phyloP scores from a whole-genome alignment of 2,888 invertebrate species.

The Aphelenchoides bicaudatus region DNA sequence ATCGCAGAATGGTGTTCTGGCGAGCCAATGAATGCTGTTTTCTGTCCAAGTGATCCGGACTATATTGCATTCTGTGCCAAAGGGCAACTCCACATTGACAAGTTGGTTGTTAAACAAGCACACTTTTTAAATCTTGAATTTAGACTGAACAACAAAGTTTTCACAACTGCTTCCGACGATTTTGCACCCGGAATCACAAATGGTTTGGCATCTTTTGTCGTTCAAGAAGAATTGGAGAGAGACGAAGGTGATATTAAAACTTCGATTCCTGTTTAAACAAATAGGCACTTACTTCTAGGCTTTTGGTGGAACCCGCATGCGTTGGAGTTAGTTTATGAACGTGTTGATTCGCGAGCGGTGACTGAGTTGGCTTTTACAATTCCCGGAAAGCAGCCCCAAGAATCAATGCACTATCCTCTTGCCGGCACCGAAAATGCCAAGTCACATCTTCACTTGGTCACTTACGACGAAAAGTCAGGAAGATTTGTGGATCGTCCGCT shows the following conservation, averaged over 20 bases:
- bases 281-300: too few species aligned
- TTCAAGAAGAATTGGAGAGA: conserved; percentile 93
- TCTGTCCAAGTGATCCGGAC: conserved; percentile 31
- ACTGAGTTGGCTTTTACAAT: conserved; percentile 72
- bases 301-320: conserved; percentile 94
- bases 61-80: conserved; percentile 36
- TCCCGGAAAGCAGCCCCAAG: conserved; percentile 36
- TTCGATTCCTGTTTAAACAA: too few species aligned
- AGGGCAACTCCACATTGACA: conserved; percentile 34
- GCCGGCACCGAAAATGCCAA: conserved; percentile 45
- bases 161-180: conserved; percentile 15
- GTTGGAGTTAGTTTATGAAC: conserved; percentile 65
- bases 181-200: neutral
- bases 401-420: conserved; percentile 34
- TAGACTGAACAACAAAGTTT: conserved; percentile 8
- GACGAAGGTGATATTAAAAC: too few species aligned
- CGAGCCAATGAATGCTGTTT: conserved; percentile 29
- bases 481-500: conserved; percentile 33
- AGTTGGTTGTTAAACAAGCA: conserved; percentile 19
- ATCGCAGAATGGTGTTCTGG: conserved; percentile 33
- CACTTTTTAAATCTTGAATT: neutral
- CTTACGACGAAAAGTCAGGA: conserved; percentile 30
- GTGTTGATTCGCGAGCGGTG: conserved; percentile 73
- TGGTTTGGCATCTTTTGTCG: conserved; percentile 86
- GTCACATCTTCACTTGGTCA: conserved; percentile 37